phyloP scores from a whole-genome alignment of 2,113 vertebrate genomes.

The Anguilla japonica region DNA sequence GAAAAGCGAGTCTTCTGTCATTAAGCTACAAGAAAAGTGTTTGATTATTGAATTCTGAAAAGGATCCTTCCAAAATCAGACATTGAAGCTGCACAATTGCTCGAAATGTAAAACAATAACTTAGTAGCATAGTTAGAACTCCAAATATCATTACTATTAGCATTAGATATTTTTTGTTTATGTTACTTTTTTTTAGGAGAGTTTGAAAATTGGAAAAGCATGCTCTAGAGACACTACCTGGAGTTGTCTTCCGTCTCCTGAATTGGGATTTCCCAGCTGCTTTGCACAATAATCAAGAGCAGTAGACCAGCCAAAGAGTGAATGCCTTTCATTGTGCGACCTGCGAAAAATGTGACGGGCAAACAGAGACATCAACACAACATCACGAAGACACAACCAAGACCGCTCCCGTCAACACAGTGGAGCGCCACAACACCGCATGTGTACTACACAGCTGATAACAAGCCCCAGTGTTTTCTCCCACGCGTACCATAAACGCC shows the following conservation, averaged over 20 bases:
- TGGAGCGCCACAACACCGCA: neutral
- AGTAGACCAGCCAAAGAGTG: conserved; percentile 77
- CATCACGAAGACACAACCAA: conserved; percentile 4
- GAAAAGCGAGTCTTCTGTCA: conserved; percentile 67
- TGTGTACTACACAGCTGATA: neutral
- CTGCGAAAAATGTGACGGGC: conserved; percentile 36
- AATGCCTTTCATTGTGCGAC: conserved; percentile 77
- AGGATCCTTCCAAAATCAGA: neutral
- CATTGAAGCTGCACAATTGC: neutral
- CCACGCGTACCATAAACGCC: neutral
- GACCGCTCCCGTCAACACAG: neutral
- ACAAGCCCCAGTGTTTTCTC: neutral
- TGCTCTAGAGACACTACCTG: conserved; percentile 70
- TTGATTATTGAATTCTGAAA: neutral
- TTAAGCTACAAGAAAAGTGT: conserved; percentile 55
- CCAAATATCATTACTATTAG: neutral
- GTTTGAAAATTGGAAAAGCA: neutral
- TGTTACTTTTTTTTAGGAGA: neutral
- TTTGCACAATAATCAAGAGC: conserved; percentile 79
- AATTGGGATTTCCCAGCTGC: conserved; percentile 83
- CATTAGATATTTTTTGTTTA: neutral
- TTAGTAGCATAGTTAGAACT: too few relatives aligned
- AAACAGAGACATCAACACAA: conserved; percentile 25
- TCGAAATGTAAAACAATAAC: neutral
- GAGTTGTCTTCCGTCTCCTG: conserved; percentile 75